phyloP scores from a whole-genome alignment of 1,140 invertebrate genomes.

The Drosophila truncata region DNA sequence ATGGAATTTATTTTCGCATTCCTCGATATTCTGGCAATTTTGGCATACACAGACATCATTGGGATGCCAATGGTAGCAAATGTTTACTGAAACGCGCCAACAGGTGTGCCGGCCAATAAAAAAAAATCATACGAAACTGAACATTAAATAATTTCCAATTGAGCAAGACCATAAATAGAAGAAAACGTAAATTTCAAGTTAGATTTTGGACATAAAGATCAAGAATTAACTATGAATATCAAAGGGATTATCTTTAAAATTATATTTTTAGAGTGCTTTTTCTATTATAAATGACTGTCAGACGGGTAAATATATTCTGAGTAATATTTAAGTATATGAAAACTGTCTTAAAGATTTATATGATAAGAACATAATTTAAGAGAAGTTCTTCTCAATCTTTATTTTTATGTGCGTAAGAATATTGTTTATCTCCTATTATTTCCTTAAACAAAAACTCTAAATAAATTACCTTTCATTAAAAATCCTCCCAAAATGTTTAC shows the following conservation, averaged over 20 bases:
- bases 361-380: neutral
- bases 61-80: constrained; percentile 31
- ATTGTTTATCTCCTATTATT: neutral
- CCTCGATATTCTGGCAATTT: constrained; percentile 34
- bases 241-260: too few relatives aligned
- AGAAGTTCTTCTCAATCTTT: neutral
- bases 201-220: neutral
- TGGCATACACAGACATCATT: constrained; percentile 51
- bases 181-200: neutral
- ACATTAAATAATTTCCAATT: constrained; percentile 9
- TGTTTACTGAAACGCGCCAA: constrained; percentile 41
- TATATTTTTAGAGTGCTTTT: neutral
- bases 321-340: neutral
- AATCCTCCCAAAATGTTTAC: neutral
- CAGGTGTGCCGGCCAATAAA: constrained; percentile 36
- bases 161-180: constrained; percentile 14
- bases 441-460: neutral
- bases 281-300: neutral
- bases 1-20: constrained; percentile 43
- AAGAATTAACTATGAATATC: neutral
- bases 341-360: too few relatives aligned
- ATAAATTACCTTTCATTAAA: neutral
- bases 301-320: too few relatives aligned
- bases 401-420: neutral
- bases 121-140: constrained; percentile 7